Evolutionary conservation across 1,140 invertebrate species (phyloP), one percentile per base, ranked within the genome.

Genomic region (Musca domestica): DNA sequence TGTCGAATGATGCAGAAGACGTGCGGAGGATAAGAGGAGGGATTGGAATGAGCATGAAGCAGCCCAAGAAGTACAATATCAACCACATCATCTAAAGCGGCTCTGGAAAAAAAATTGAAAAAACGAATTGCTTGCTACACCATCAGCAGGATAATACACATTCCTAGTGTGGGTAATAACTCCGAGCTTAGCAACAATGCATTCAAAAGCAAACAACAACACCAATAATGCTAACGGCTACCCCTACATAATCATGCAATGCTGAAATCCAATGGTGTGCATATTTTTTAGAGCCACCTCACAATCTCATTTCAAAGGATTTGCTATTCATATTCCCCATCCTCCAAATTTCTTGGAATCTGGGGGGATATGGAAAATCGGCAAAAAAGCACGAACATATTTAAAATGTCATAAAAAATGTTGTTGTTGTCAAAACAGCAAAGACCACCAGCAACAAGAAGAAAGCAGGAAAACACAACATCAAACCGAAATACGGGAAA

Each of bases 391-490:
- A 34, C 27, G 27, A 61, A 61, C 56, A 61, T 61, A 61, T 61
- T 61, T 61, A 61, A 61, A 61, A 61, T 61, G 56, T 61, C 56
- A 61, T 61, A 30, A 15, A 61, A 34, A 56, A 56, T n/a, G 48
- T 9, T 51, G 41, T 12, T 12, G 56, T 34, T 61, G 56, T 58
- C 56, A 58, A 34, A 58, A 58, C 30, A 34, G 56, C 27, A 61
- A 61, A 61, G 34, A 51, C 34, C 6, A 61, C 25, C 56, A 61
- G 34, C 30, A 1, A 51, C 17, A 51, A 51, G n/a, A 61, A 19
- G 27, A 23, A 6, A 23, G 51, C 4, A 54, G 19, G 20, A 54
- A 23, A 3, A 58, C 12, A 58, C 27, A 58, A 61, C 15, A 34
- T 34, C n/a, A 61, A 51, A 51, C 7, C 5, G 17, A 51, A 51